Conservation (phyloP, 64 coral and sea anemone genomes). For the Trachythela sp. region DNA sequence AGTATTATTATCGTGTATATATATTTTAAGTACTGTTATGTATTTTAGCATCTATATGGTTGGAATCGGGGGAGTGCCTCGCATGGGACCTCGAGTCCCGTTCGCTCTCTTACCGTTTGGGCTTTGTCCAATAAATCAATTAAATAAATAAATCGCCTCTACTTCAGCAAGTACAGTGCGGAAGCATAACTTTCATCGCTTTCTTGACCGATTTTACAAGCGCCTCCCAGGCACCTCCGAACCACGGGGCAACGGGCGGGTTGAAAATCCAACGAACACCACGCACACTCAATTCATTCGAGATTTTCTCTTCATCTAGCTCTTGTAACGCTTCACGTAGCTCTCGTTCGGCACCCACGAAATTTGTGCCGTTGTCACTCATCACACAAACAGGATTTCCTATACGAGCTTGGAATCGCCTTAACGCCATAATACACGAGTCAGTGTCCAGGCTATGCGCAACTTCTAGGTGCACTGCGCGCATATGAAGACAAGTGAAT, state of each 20-base stretch:
- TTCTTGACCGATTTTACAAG: not conserved
- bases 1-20: too few species aligned
- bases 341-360: not conserved
- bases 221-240: not conserved
- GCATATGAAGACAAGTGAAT: conserved; percentile 11
- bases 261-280: not conserved
- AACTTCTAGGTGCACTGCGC: not conserved
- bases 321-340: not conserved
- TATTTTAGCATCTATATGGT: too few species aligned
- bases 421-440: not conserved
- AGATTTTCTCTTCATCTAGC: not conserved
- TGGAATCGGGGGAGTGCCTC: too few species aligned
- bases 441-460: not conserved
- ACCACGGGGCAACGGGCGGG: not conserved
- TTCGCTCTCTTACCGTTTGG: too few species aligned
- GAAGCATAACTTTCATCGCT: not conserved
- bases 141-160: too few species aligned
- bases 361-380: not conserved
- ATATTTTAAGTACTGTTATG: too few species aligned
- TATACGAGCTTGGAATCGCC: not conserved
- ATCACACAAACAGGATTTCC: not conserved
- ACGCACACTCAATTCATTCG: not conserved
- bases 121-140: too few species aligned
- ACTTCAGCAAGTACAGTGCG: not conserved
- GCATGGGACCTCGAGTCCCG: too few species aligned